Evolutionary conservation across 53 echinoderm and acorn worm species (phyloP).

Genomic region (Echinometra lucunter): DNA sequence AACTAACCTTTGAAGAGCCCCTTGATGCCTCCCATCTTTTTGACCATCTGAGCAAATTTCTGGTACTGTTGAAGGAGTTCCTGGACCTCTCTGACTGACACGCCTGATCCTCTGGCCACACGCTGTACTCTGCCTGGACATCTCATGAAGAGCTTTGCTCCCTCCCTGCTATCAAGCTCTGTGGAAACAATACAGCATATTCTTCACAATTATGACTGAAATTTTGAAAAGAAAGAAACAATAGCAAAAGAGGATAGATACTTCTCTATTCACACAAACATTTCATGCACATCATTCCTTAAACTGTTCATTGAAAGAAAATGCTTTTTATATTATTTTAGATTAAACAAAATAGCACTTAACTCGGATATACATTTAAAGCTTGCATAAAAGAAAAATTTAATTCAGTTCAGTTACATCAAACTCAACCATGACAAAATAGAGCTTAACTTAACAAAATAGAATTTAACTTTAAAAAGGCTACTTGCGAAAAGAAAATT

Average conservation of each 20-base stretch:
- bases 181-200: neutral
- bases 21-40: slow-evolving; percentile 99
- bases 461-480: no score
- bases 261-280: no score
- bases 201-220: neutral
- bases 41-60: slow-evolving; percentile 99
- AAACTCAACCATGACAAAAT: no score
- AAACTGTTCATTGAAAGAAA: no score
- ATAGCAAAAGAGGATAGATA: neutral
- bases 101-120: slow-evolving; percentile 95
- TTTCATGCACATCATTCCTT: no score
- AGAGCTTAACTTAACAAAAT: no score
- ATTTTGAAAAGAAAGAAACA: neutral
- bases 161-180: slow-evolving; percentile 97
- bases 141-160: slow-evolving; percentile 92
- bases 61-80: slow-evolving; percentile 97
- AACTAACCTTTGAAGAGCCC: slow-evolving; percentile 92
- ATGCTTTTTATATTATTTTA: no score
- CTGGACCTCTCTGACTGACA: slow-evolving; percentile 95
- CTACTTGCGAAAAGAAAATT: no score
- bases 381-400: no score
- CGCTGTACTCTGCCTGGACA: slow-evolving; percentile 86
- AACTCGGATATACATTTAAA: no score
- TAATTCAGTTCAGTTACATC: no score
- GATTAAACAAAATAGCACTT: no score